A percentile compares a stretch with the other conserved stretches of the same genome.
Conservation (phyloP, 2,888 invertebrate species). For the Hirtodrosophila alboralis region DNA sequence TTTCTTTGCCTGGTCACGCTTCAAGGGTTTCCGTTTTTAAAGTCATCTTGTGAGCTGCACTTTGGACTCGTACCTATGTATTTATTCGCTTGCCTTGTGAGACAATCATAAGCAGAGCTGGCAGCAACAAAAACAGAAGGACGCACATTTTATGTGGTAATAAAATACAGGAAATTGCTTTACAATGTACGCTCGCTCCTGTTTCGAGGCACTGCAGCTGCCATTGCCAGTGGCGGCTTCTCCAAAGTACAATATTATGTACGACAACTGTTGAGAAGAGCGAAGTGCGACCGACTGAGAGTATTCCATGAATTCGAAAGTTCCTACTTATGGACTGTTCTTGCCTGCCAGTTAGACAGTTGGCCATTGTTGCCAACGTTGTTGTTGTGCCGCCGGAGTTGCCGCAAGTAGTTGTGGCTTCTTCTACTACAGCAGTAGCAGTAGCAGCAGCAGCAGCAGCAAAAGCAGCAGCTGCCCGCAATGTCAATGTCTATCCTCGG, state of each 20-base stretch:
- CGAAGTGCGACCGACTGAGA: slow-evolving; percentile 16
- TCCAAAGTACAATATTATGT: slow-evolving; percentile 71
- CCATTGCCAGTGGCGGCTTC: slow-evolving; percentile 42
- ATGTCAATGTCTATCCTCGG: slow-evolving; percentile 63
- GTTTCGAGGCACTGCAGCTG: slow-evolving; percentile 26
- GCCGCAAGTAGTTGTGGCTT: slow-evolving; percentile 56
- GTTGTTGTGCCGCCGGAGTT: slow-evolving; percentile 36
- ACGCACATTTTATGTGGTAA: slow-evolving; percentile 64
- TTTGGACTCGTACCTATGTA: slow-evolving; percentile 22
- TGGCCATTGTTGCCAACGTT: slow-evolving; percentile 44
- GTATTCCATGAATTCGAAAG: slow-evolving; percentile 61
- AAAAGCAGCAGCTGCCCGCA: slow-evolving; percentile 43
- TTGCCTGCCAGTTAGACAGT: slow-evolving; percentile 35
- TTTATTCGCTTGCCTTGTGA: slow-evolving; percentile 40
- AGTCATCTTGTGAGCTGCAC: slow-evolving; percentile 34
- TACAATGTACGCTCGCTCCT: slow-evolving; percentile 61
- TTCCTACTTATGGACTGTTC: slow-evolving; percentile 48
- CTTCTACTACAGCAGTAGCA: slow-evolving; percentile 25
- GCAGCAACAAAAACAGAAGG: slow-evolving; percentile 25
- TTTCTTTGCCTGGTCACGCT: slow-evolving; percentile 15
- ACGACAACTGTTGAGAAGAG: slow-evolving; percentile 61
- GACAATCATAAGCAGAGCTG: slow-evolving; percentile 45
- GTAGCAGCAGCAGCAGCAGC: slow-evolving; percentile 29
- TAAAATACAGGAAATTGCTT: slow-evolving; percentile 75
- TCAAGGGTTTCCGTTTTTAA: slow-evolving; percentile 44